A percentile compares a stretch with the other conserved stretches of the same genome.
These are phyloP conservation scores for Thumatha senex DNA, from an alignment of 2,888 invertebrate species.

Conservation along the genomic window DNA sequence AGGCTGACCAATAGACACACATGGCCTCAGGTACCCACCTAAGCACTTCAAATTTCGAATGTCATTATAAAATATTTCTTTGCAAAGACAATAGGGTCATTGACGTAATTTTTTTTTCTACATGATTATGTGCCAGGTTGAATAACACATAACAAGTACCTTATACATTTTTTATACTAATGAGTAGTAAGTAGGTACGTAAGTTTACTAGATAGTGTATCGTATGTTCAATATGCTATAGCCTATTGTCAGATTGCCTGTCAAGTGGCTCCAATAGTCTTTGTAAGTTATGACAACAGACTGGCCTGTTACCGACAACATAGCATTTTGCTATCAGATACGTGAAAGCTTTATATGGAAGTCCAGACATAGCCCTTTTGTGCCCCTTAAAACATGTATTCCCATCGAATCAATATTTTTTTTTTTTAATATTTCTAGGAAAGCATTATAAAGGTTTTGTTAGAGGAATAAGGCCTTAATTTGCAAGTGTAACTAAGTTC, in stretches of 20 bases:
- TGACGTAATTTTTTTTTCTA: not conserved
- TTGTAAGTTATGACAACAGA: constrained; percentile 38
- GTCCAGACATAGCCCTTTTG: constrained; percentile 44
- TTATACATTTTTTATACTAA: no score
- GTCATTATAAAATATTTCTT: constrained; percentile 4
- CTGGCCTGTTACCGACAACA: constrained; percentile 35
- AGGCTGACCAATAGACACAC: constrained; percentile 44
- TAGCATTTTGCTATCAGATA: constrained; percentile 50
- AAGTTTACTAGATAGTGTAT: no score
- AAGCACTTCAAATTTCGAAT: constrained; percentile 38
- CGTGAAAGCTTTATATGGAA: constrained; percentile 37
- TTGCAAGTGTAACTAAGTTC: constrained; percentile 4
- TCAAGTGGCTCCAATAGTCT: constrained; percentile 21
- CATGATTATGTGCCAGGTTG: not conserved
- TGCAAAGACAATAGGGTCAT: not conserved
- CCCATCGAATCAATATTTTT: constrained; percentile 34
- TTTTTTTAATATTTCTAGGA: constrained; percentile 30
- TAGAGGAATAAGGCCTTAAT: constrained; percentile 5
- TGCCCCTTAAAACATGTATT: constrained; percentile 47
- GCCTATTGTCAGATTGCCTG: not conserved
- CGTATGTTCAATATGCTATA: no score
- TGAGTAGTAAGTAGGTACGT: no score
- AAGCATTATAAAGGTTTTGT: constrained; percentile 24
- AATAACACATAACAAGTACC: no score
- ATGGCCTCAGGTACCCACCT: constrained; percentile 32